Conservation (phyloP, 2,113 vertebrate genomes). For the Sebastes fasciatus region DNA sequence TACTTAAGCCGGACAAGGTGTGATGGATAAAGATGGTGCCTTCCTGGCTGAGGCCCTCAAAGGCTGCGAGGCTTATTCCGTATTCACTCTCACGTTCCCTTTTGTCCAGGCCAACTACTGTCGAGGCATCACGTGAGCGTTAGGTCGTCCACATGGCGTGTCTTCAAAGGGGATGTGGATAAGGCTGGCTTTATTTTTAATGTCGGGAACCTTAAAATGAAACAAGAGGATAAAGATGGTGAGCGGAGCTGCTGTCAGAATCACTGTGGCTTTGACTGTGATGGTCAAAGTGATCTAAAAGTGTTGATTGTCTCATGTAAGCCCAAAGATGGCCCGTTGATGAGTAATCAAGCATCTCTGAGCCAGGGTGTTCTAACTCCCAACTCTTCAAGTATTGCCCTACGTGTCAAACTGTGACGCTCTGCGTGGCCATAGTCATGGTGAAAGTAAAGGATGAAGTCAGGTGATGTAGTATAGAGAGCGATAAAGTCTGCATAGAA, state of each 20-base stretch:
- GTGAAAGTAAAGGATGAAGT: too few species aligned
- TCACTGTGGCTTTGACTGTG: not conserved
- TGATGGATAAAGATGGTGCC: constrained; percentile 52
- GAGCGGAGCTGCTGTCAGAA: not conserved
- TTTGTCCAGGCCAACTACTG: not conserved
- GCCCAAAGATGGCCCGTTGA: not conserved
- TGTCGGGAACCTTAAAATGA: constrained; percentile 7
- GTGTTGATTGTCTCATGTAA: not conserved
- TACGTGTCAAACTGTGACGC: too few species aligned
- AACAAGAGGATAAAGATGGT: constrained; percentile 12
- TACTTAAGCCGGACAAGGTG: constrained; percentile 23
- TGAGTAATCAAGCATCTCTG: too few species aligned
- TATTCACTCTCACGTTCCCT: not conserved
- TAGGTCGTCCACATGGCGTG: not conserved
- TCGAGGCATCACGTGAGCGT: not conserved
- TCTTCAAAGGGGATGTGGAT: constrained; percentile 12
- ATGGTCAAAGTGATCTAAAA: not conserved
- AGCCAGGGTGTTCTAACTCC: too few species aligned
- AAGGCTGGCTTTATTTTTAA: not conserved
- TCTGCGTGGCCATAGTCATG: too few species aligned
- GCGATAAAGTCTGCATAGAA: too few species aligned
- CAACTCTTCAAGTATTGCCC: too few species aligned
- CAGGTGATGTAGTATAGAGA: too few species aligned
- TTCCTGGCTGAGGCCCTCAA: constrained; percentile 25
- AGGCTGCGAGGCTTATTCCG: constrained; percentile 7